Conservation (phyloP, 2,797 vertebrate genomes). For the Kryptopterus vitreolus region DNA sequence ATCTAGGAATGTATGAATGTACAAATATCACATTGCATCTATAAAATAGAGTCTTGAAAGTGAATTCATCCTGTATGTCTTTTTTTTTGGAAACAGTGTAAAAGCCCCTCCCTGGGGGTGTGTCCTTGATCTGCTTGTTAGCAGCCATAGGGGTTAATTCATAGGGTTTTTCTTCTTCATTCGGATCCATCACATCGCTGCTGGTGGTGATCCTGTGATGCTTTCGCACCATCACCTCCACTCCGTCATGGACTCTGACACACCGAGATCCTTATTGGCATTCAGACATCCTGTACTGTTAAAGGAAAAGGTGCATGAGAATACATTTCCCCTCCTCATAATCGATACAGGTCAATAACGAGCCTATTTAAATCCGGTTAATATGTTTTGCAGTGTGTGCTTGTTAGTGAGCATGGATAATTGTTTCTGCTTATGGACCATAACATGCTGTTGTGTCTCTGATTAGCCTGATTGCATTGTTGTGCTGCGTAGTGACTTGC, state of each 20-base stretch:
- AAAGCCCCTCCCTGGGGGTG: too few relatives aligned
- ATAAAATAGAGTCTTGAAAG: too few relatives aligned
- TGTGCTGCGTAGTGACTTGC: not conserved
- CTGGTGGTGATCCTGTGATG: not conserved
- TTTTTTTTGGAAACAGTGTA: too few relatives aligned
- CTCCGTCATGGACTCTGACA: not conserved
- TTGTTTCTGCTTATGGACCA: not conserved
- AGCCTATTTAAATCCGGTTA: not conserved
- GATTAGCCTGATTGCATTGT: not conserved
- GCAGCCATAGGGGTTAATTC: too few relatives aligned
- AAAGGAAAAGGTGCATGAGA: not conserved
- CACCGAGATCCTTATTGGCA: not conserved
- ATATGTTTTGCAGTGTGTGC: not conserved
- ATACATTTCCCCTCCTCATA: too few relatives aligned
- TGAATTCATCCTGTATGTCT: too few relatives aligned
- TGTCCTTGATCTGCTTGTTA: too few relatives aligned
- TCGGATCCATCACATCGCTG: not conserved
- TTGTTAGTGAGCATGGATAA: not conserved
- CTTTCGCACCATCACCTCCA: not conserved
- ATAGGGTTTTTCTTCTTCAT: too few relatives aligned
- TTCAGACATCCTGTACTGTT: not conserved
- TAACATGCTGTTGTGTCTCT: not conserved
- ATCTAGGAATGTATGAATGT: too few relatives aligned
- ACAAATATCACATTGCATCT: too few relatives aligned
- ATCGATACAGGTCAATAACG: not conserved